Base-by-base conservation (phyloP, 2,888 invertebrate species). In the Kryphioiulus occultus region DNA sequence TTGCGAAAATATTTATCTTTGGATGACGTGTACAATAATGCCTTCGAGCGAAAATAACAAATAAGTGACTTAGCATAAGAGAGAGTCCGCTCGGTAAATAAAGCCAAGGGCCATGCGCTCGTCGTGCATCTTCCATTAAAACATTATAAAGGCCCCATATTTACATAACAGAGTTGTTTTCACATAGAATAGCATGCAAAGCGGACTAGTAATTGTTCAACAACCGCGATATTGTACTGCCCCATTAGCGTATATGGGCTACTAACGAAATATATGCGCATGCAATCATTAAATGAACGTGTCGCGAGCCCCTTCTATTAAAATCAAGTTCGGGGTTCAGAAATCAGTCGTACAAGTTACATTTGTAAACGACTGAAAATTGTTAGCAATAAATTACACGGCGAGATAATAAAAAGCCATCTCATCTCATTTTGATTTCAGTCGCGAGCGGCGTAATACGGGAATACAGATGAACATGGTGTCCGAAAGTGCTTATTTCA, bases 61-160 rank as follows among this genome's bases (percentile, higher is more conserved):
- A 53, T 53, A 53, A 68, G 26, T 68, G 68, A 68, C 68, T 68
- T 68, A 68, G 26, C 68, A 26, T 68, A 68, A 68, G 68, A 59
- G 59, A 59, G 4, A 26, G 59, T 22, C 68, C 68, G 68, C 26
- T 68, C n/a, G 22, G 68, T 26, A 68, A 68, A 68, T 68, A 68
- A 68, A 68, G 68, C 68, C 68, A 68, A 26, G n/a, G 68, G 68
- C 26, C 22, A 68, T 68, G 68, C 68, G 68, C 2, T 26, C 68
- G 22, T 12, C n/a, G 68, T 12, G 12, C n/a, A 26, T 68, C 26
- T 26, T n/a, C 68, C 9, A 68, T 26, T 68, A 68, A 68, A 68
- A 68, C 68, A 53, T n/a, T 53, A 53, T 53, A 53, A 53, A 26
- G 68, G 68, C 5, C 26, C 7, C 12, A 68, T 26, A 68, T 68